These are phyloP conservation scores for Amphimallon solstitiale DNA, from an alignment of 2,888 invertebrate genomes.

Conservation along the genomic window DNA sequence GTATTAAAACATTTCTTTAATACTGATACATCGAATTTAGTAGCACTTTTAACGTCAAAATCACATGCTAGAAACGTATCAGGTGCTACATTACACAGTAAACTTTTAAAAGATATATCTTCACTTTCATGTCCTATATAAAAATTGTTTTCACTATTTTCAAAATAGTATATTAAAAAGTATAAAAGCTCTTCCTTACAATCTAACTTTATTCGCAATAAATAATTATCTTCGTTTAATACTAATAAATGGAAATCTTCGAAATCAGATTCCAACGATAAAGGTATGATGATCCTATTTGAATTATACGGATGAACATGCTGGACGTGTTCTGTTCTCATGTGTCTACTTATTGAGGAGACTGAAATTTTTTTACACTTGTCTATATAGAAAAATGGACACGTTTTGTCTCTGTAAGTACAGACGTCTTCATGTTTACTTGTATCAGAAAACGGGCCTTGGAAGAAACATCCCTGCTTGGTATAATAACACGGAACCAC, in stretches of 20 bases:
- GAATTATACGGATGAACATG: conserved; percentile 5
- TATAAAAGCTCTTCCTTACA: background rate
- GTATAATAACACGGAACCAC: conserved; percentile 8
- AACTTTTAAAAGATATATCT: conserved; percentile 2
- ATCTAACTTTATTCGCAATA: conserved; percentile 12
- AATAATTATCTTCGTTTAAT: background rate
- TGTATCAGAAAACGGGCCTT: conserved; percentile 11
- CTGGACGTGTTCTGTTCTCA: background rate
- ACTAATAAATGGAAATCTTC: conserved; percentile 19
- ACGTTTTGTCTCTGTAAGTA: conserved; percentile 9
- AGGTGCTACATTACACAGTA: background rate
- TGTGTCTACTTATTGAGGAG: conserved; percentile 1
- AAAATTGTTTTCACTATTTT: background rate
- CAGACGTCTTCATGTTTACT: conserved; percentile 9
- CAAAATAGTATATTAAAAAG: conserved; percentile 19
- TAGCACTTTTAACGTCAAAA: background rate
- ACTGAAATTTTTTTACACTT: background rate
- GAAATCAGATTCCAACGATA: conserved; percentile 9
- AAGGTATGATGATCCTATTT: background rate
- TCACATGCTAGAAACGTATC: background rate
- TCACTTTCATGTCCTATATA: conserved; percentile 19
- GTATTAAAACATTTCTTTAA: conserved; percentile 15
- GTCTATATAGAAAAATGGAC: conserved; percentile 1
- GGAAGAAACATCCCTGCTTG: background rate
- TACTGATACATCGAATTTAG: conserved; percentile 2